These are phyloP conservation scores for Oncorhynchus mykiss DNA, from an alignment of 2,113 vertebrate species.

Conservation along the genomic window DNA sequence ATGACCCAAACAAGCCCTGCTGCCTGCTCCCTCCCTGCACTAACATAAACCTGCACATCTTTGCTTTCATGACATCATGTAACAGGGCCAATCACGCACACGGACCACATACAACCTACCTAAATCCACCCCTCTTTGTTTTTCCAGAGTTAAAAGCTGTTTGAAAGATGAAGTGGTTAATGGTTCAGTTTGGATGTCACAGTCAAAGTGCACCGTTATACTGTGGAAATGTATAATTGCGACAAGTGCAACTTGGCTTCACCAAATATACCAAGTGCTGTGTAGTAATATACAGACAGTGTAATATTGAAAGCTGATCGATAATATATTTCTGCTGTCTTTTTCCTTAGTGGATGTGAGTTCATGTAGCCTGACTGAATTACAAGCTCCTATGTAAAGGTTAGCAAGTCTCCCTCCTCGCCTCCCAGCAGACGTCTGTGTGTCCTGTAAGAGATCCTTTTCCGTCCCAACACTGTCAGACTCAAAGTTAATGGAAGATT, in stretches of 20 bases:
- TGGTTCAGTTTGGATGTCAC: not conserved
- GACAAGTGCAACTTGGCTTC: not conserved
- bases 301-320: not conserved
- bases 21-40: not conserved
- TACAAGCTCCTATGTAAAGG: not conserved
- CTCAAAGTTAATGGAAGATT: conserved; percentile 47
- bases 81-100: not conserved
- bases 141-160: not conserved
- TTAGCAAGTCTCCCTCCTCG: not conserved
- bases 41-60: conserved; percentile 4
- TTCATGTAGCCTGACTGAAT: conserved; percentile 5
- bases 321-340: not conserved
- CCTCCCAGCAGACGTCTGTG: conserved; percentile 7
- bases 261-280: not conserved
- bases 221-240: not conserved
- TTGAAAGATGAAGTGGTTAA: not conserved
- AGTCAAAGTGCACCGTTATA: not conserved
- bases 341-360: not conserved
- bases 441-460: conserved; percentile 27
- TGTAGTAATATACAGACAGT: not conserved
- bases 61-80: not conserved
- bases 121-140: not conserved
- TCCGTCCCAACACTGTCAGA: conserved; percentile 25
- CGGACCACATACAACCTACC: not conserved
- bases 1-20: not conserved